Evolutionary conservation across 2,797 vertebrate genomes (phyloP).

Genomic region (Iguana delicatissima): DNA sequence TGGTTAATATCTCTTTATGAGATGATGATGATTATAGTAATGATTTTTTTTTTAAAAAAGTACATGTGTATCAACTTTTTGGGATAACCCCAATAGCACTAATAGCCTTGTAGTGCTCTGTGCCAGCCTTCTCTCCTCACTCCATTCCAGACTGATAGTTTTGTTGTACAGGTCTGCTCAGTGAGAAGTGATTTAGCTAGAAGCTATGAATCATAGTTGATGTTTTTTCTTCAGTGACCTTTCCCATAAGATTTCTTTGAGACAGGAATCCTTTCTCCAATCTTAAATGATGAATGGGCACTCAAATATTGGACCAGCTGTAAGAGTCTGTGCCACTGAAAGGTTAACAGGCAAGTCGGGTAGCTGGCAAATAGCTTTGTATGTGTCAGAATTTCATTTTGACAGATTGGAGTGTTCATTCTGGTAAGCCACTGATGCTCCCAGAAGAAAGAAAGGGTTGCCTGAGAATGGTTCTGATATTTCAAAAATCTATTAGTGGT

Average conservation of each 20-base stretch:
- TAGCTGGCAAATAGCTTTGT: constrained; percentile 5
- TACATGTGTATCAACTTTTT: background rate
- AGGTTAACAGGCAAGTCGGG: constrained; percentile 33
- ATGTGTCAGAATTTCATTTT: constrained; percentile 23
- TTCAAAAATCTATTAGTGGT: background rate
- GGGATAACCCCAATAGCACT: background rate
- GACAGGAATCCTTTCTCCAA: constrained; percentile 23
- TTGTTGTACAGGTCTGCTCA: constrained; percentile 1
- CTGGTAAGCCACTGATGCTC: background rate
- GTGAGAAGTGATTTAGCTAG: background rate
- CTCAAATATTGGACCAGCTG: constrained; percentile 39
- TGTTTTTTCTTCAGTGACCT: background rate
- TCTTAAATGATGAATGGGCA: constrained; percentile 36
- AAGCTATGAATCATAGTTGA: constrained; percentile 10
- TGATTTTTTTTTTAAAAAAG: background rate
- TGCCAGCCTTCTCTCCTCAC: background rate
- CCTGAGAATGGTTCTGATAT: background rate
- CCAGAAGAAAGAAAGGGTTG: constrained; percentile 7
- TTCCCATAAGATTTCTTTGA: constrained; percentile 28
- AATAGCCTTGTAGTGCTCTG: background rate
- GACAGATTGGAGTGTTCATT: constrained; percentile 19
- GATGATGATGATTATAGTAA: too few species aligned
- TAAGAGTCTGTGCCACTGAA: constrained; percentile 19
- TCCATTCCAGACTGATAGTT: background rate
- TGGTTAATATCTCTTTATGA: background rate